Evolutionary conservation across 2,113 vertebrate species (phyloP).

Genomic region (Anthoscopus minutus): DNA sequence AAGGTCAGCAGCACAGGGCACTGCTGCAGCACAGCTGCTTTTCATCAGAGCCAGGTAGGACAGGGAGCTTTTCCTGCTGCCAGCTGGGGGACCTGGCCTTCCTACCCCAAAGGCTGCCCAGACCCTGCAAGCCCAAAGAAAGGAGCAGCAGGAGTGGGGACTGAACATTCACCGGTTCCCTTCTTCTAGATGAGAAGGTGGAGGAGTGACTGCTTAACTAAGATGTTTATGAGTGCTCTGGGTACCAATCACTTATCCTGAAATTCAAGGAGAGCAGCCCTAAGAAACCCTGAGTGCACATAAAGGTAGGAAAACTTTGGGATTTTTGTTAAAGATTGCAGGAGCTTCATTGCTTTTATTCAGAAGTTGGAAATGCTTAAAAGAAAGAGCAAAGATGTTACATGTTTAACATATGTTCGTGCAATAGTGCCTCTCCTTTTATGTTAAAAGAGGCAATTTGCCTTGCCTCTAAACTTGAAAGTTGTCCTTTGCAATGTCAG

Average conservation of each 20-base stretch:
- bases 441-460: not conserved
- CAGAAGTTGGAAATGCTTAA: not conserved
- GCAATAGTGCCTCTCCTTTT: not conserved
- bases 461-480: not conserved
- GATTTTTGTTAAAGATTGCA: not conserved
- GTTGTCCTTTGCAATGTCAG: not conserved
- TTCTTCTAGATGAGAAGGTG: not conserved
- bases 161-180: fast-evolving
- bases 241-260: not conserved
- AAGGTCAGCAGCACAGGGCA: not conserved
- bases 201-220: not conserved
- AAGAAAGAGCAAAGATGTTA: not conserved
- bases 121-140: fast-evolving
- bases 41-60: not conserved
- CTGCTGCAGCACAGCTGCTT: not conserved
- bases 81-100: fast-evolving
- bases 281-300: not conserved
- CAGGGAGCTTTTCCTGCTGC: not conserved
- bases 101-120: fast-evolving
- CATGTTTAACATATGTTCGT: not conserved
- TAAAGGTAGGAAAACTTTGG: not conserved
- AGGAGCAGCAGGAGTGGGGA: fast-evolving
- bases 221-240: not conserved
- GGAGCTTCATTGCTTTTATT: fast-evolving
- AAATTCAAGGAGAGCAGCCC: not conserved